phyloP scores from a whole-genome alignment of 2,888 invertebrate species.

The Xestia xanthographa region DNA sequence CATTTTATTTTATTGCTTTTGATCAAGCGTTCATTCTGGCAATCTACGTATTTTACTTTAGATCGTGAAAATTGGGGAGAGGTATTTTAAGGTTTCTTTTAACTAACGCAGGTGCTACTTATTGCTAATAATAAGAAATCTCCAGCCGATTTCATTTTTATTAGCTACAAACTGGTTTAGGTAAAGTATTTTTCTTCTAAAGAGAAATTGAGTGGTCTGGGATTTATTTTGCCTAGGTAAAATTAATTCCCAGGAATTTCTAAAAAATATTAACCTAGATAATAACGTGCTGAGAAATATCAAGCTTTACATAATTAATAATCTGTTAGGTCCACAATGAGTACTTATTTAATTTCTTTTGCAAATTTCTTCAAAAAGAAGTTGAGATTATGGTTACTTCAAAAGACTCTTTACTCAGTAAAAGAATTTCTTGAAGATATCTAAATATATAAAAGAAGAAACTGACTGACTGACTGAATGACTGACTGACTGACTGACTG shows the following conservation, averaged over 20 bases:
- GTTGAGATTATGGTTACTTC: no score
- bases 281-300: not conserved
- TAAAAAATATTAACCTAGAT: not conserved
- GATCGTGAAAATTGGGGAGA: not conserved
- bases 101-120: conserved; percentile 22
- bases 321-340: not conserved
- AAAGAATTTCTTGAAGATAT: no score
- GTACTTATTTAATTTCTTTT: not conserved
- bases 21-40: not conserved
- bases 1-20: not conserved
- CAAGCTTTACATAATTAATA: not conserved
- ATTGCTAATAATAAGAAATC: conserved; percentile 32
- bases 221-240: not conserved
- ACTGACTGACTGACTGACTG: no score
- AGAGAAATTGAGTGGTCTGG: not conserved
- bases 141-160: conserved; percentile 38
- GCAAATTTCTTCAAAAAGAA: no score
- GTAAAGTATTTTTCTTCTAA: not conserved
- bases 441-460: no score
- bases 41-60: not conserved
- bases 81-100: not conserved
- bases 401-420: no score
- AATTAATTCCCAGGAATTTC: not conserved
- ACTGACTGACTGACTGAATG: no score
- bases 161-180: not conserved